Conservation (phyloP, 2,888 invertebrate genomes). For the Stegana nigrithorax region DNA sequence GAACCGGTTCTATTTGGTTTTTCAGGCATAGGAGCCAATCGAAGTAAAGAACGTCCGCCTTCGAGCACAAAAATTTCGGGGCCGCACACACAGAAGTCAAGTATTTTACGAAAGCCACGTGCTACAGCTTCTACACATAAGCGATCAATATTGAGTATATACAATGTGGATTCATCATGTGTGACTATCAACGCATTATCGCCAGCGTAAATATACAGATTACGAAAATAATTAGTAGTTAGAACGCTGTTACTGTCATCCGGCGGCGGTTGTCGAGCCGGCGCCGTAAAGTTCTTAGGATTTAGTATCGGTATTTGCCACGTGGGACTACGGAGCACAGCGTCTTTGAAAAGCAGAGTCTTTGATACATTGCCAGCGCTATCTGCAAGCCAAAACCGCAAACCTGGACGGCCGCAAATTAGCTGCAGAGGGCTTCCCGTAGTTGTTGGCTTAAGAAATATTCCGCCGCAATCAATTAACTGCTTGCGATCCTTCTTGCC, state of each 20-base stretch:
- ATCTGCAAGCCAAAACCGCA: slow-evolving; percentile 87
- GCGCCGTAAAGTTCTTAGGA: slow-evolving; percentile 68
- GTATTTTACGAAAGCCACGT: slow-evolving; percentile 72
- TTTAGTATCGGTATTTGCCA: slow-evolving; percentile 80
- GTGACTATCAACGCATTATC: slow-evolving; percentile 79
- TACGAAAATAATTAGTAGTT: slow-evolving; percentile 71
- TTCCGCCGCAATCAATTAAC: slow-evolving; percentile 75
- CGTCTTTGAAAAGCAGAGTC: slow-evolving; percentile 85
- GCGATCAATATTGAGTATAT: slow-evolving; percentile 80
- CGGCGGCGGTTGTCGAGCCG: neutral
- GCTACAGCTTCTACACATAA: slow-evolving; percentile 77
- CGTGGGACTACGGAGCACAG: slow-evolving; percentile 70
- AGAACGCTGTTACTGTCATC: slow-evolving; percentile 35
- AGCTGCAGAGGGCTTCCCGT: slow-evolving; percentile 65
- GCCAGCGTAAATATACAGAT: slow-evolving; percentile 73
- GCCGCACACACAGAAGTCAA: slow-evolving; percentile 61
- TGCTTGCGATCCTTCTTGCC: slow-evolving; percentile 89
- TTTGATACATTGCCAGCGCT: slow-evolving; percentile 81
- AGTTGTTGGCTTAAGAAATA: slow-evolving; percentile 66
- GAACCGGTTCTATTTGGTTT: slow-evolving; percentile 69
- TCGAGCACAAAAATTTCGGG: slow-evolving; percentile 85
- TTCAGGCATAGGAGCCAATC: slow-evolving; percentile 83
- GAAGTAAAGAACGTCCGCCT: slow-evolving; percentile 80
- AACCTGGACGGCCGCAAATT: slow-evolving; percentile 83
- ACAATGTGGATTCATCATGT: slow-evolving; percentile 77